Base-by-base conservation (phyloP, 1,140 invertebrate species). In the Helicorthomorpha holstii region DNA sequence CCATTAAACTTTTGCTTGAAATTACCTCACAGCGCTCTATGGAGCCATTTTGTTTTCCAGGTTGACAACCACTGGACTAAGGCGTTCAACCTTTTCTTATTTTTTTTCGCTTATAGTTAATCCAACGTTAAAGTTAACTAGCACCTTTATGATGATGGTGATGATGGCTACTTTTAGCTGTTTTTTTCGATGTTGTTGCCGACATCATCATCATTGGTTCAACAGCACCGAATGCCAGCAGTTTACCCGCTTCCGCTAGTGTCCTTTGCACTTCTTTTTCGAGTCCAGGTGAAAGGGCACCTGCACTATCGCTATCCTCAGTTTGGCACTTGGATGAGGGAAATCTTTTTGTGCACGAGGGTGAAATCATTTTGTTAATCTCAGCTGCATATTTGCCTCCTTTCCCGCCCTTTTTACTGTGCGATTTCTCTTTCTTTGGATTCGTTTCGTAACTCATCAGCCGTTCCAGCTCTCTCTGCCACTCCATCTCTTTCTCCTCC, bases 401-500 rank as follows among this genome's bases (percentile, higher is more conserved):
- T 34, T 34, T 34, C 7, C 29, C 7, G 7, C 29, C 29, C n/a
- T n/a, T n/a, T n/a, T n/a, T n/a, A n/a, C n/a, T n/a, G 16, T 34
- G 29, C 16, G 29, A 34, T 34, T 34, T 34, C 7, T 34, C 29
- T 16, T 34, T 34, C 16, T 34, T 34, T 34, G 29, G 16, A 7
- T 34, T 34, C 7, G 29, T 7, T 7, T 34, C 29, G 16, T 34
- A 7, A 7, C 7, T 16, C 29, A 34, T 34, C 7, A 34, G 16
- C 16, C 22, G 21, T 23, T 56, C 54, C 19, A 56, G 43, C 41
- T 57, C 56, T 29, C 41, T 41, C 29, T 56, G 54, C 56, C 56
- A 57, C 26, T 57, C 54, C 19, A 27, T 42, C 27, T 82, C 80
- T 59, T 81, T 83, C 34, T 68, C 64, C 62, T 81, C 79, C 56